Base-by-base conservation (phyloP, 2,113 vertebrate genomes). In the Gambusia affinis region DNA sequence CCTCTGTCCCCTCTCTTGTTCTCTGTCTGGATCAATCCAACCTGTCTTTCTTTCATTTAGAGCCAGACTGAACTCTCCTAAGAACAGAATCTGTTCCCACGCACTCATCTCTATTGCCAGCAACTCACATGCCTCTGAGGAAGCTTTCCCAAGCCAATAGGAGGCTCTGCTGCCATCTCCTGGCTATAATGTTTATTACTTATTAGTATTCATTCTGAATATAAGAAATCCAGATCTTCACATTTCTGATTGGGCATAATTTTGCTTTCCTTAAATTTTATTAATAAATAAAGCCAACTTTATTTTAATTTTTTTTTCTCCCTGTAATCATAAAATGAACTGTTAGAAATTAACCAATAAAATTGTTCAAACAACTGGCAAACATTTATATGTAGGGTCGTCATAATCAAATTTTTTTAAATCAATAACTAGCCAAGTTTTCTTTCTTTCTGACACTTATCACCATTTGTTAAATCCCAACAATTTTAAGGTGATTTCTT, bases 131-230 rank as follows among this genome's bases (percentile, higher is more conserved):
- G 47, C 72, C 64, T 69, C 73, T 44, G 30, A 37, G 75, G 76
- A 42, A 44, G 4, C 37, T 0, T 3, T 0, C 1, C 22, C 47
- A 4, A 57, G 44, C 39, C 33, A 73, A 10, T 6, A 0, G 39
- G 57, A 76, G 62, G 65, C 89, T 90, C 62, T 92, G 87, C 85
- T 84, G 90, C 91, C 87, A 87, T 81, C 91, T 90, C 57, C 85
- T 91, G 91, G 0, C 51, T 64, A 22, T 1, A 19, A 35, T 39
- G 3, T 12, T 2, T 30, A 81, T 60, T 83, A 75, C 80, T n/a
- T 2, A 42, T 27, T 37, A 11, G n/a, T 8, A 24, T 22, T 31
- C 3, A 33, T 37, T 64, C 19, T n/a, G 1, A 64, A 64, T n/a
- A 12, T n/a, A 24, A 11, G n/a, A 22, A 8, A 10, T 29, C 61